Conservation (phyloP, 1,140 invertebrate genomes). For the Dysdera silvatica region DNA sequence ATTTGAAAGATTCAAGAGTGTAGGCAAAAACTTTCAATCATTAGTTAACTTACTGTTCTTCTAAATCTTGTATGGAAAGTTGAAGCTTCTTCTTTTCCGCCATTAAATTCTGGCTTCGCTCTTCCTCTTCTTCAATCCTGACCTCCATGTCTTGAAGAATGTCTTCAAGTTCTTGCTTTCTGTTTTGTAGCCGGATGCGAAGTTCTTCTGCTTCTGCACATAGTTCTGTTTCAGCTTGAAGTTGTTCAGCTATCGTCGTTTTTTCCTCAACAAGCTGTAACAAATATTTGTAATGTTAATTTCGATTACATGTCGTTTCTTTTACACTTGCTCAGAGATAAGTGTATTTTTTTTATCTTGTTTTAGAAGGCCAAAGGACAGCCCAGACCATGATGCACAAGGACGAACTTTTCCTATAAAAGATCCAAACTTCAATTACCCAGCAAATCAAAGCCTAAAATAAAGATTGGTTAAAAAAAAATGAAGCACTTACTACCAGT, state of each 20-base stretch:
- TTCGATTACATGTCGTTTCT: too few relatives aligned
- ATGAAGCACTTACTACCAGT: too few relatives aligned
- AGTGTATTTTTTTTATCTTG: too few relatives aligned
- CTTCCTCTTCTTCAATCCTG: slow-evolving; percentile 94
- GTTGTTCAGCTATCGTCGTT: slow-evolving; percentile 81
- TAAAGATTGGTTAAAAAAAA: too few relatives aligned
- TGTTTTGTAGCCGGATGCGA: slow-evolving; percentile 65
- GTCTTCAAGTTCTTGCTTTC: slow-evolving; percentile 93
- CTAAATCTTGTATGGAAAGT: slow-evolving; percentile 64
- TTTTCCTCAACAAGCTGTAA: slow-evolving; percentile 69
- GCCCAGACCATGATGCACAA: too few relatives aligned
- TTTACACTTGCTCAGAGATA: too few relatives aligned
- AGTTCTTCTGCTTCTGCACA: slow-evolving; percentile 96
- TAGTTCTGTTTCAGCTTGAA: slow-evolving; percentile 88
- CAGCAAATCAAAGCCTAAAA: too few relatives aligned
- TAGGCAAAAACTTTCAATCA: background rate
- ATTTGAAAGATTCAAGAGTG: background rate
- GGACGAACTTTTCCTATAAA: too few relatives aligned
- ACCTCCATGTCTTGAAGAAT: slow-evolving; percentile 92
- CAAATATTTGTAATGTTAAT: too few relatives aligned
- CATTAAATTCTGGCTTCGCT: slow-evolving; percentile 64
- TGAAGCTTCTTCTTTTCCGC: slow-evolving; percentile 93
- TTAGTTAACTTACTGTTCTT: slow-evolving; percentile 45
- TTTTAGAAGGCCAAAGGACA: too few relatives aligned
- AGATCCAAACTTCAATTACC: too few relatives aligned